Base-by-base conservation (phyloP, 2,888 invertebrate genomes). In the Ormyrus labotus region DNA sequence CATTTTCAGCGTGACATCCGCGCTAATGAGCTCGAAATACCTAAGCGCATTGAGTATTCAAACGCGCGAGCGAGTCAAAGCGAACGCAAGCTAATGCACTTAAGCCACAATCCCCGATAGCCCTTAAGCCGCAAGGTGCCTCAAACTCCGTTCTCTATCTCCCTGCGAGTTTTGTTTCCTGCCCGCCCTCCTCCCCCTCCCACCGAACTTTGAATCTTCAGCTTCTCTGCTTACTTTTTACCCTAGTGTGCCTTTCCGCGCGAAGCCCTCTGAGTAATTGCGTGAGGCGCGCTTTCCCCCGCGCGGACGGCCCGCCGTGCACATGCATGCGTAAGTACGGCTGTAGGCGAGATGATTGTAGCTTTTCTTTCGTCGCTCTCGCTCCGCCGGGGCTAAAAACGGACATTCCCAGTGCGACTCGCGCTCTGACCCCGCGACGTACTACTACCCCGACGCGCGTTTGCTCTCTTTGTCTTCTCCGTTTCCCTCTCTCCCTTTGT, bases 11-110 rank as follows among this genome's bases (percentile, higher is more conserved):
- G 71, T 75, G 75, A 75, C 80, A 75, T 75, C 63, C 72, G 77
- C 80, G 80, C 80, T 81, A 81, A 81, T 77, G 72, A 81, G 80
- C 80, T 81, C 67, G 77, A 73, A 81, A 81, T 69, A 73, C 58
- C 73, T 64, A 53, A 61, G 58, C 57, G 72, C 76, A 81, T 81
- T 77, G 80, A 73, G 77, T 76, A 77, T 81, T 77, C 80, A 81
- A 77, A 81, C 58, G 68, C 72, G 51, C 71, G 60, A 51, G 67
- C 63, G 51, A 69, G 63, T 72, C 71, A 65, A 67, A 65, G 71
- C 67, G 71, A 60, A 60, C 63, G 68, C 60, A 51, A 53, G 69
- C 69, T 70, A 80, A 74, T 74, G 70, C 74, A 60, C 64, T 80
- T 80, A 74, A 80, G 79, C 74, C 61, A 72, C 71, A 71, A 7